A percentile compares a stretch with the other conserved stretches of the same genome.
phyloP scores from a whole-genome alignment of 92 coral and sea anemone species.

The Paragorgia papillata region DNA sequence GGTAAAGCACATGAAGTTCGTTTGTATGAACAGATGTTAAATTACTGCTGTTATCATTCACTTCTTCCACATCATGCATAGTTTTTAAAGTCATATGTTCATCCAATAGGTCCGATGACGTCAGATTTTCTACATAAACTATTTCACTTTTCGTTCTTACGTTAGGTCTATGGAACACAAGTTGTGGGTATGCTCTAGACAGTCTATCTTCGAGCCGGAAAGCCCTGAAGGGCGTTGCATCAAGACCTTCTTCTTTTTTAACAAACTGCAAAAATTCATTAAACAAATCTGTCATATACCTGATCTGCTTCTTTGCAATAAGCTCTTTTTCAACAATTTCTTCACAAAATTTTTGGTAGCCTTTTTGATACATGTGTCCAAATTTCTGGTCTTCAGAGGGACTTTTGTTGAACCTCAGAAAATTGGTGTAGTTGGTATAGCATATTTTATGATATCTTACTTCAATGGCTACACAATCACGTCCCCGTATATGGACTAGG shows the following conservation, averaged over 20 bases:
- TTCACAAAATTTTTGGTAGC: slow-evolving; percentile 18
- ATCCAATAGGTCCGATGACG: slow-evolving; percentile 21
- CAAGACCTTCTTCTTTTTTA: slow-evolving; percentile 24
- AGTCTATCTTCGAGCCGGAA: slow-evolving; percentile 17
- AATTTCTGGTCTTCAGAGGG: slow-evolving; percentile 13
- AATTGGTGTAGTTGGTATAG: slow-evolving; percentile 1
- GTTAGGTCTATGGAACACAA: slow-evolving; percentile 25
- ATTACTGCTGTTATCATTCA: not conserved
- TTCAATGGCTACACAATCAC: too few species aligned
- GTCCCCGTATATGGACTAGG: slow-evolving; percentile 42
- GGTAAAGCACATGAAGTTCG: slow-evolving; percentile 22
- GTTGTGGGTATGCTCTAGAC: slow-evolving; percentile 25
- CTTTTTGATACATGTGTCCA: not conserved
- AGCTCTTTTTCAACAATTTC: slow-evolving; percentile 28
- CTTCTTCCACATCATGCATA: slow-evolving; percentile 18
- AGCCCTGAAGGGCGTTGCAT: slow-evolving; percentile 28
- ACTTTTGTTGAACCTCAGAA: not conserved
- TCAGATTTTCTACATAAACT: slow-evolving; percentile 35
- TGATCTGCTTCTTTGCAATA: slow-evolving; percentile 31
- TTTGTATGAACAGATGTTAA: not conserved
- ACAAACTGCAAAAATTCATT: slow-evolving; percentile 16
- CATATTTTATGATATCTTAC: slow-evolving; percentile 22
- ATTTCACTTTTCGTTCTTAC: slow-evolving; percentile 36
- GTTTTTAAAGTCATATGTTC: slow-evolving; percentile 35
- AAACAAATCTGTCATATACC: slow-evolving; percentile 25